Evolutionary conservation across 2,113 vertebrate genomes (phyloP).

Genomic region (Tonatia bakeri): DNA sequence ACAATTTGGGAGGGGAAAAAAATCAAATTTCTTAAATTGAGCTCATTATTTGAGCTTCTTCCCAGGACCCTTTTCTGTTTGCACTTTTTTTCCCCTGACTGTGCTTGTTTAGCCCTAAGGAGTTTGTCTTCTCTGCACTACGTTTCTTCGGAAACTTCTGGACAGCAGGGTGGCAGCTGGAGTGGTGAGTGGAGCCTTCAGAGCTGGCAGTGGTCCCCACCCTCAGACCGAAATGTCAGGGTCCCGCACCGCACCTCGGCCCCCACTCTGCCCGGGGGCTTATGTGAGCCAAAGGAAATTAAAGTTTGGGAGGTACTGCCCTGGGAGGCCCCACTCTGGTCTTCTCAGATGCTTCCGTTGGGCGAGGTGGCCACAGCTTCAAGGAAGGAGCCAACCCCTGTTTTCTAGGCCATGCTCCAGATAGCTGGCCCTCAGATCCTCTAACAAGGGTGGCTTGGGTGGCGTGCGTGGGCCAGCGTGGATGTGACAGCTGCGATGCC

Average conservation of each 20-base stretch:
- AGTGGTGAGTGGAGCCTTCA: neutral
- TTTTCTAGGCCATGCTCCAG: neutral
- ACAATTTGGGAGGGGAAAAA: neutral
- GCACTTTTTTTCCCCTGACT: neutral
- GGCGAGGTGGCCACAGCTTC: neutral
- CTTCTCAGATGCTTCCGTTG: neutral
- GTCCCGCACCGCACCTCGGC: no score
- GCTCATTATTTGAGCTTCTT: neutral
- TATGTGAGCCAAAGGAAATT: neutral
- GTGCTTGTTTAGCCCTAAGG: neutral
- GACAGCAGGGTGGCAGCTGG: neutral
- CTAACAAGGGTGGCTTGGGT: no score
- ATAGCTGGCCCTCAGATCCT: neutral
- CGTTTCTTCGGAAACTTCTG: neutral
- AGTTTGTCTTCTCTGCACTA: neutral
- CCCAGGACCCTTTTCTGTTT: neutral
- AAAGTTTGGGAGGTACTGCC: neutral
- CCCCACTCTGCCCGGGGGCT: no score
- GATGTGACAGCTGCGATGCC: neutral
- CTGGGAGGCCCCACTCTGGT: neutral
- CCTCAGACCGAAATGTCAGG: neutral
- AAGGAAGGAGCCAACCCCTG: neutral
- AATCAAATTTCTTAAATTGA: slow-evolving; percentile 4
- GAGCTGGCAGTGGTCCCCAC: neutral
- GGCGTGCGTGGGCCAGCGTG: neutral